These are phyloP conservation scores for Chaunax sp. DNA, from an alignment of 2,797 vertebrate species.

Conservation along the genomic window DNA sequence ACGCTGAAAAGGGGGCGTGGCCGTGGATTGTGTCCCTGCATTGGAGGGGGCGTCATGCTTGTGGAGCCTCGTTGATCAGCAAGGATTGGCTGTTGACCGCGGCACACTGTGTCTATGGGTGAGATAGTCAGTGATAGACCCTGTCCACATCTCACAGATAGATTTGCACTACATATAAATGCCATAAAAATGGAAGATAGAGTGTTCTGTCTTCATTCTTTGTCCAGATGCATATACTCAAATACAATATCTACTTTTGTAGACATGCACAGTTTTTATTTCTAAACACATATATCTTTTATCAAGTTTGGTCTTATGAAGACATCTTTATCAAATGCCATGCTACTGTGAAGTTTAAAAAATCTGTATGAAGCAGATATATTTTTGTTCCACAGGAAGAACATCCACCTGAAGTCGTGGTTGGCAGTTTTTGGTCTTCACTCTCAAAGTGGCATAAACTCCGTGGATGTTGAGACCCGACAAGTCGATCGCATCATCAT, in stretches of 20 bases:
- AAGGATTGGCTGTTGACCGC: conserved; percentile 91
- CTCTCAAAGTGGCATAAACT: conserved; percentile 65
- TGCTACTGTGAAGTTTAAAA: not conserved
- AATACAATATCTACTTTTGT: too few relatives aligned
- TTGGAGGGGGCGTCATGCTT: conserved; percentile 75
- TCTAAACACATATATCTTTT: too few relatives aligned
- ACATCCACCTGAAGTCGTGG: conserved; percentile 85
- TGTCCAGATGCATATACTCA: too few relatives aligned
- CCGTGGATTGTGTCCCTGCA: conserved; percentile 91
- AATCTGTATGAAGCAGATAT: not conserved
- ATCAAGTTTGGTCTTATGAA: not conserved
- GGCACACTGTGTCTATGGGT: conserved; percentile 94
- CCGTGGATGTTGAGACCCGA: conserved; percentile 68
- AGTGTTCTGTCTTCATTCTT: too few relatives aligned
- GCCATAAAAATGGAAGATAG: too few relatives aligned
- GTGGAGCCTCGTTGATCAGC: conserved; percentile 89
- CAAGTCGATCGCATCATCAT: conserved; percentile 87
- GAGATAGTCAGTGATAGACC: conserved; percentile 43
- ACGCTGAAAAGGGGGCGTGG: conserved; percentile 87
- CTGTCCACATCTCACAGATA: too few relatives aligned
- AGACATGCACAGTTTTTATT: too few relatives aligned
- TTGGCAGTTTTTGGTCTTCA: conserved; percentile 85
- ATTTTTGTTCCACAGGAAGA: conserved; percentile 80
- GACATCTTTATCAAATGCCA: too few relatives aligned
- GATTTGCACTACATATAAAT: too few relatives aligned